Percentiles rank a stretch among this genome's conserved stretches.
phyloP scores from a whole-genome alignment of 2,888 invertebrate genomes.

The Drosophila antonietae region DNA sequence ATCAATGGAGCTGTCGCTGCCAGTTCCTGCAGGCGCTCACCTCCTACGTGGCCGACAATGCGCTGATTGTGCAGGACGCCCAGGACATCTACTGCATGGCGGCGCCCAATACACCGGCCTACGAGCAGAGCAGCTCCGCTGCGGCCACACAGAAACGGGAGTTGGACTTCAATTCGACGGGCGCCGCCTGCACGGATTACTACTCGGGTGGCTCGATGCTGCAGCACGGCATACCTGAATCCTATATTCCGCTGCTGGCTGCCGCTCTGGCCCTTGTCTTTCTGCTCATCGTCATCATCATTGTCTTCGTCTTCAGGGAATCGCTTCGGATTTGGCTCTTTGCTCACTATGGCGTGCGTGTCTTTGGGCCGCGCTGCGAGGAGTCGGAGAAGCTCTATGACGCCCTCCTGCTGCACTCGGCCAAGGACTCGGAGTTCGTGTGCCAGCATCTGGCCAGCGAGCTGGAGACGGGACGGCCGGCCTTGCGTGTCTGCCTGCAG shows the following conservation, averaged over 20 bases:
- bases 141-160: conserved; percentile 87
- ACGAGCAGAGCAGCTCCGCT: conserved; percentile 33
- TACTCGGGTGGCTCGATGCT: conserved; percentile 91
- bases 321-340: conserved; percentile 94
- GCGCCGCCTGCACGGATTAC: conserved; percentile 92
- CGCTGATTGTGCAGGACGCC: conserved; percentile 91
- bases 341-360: conserved; percentile 93
- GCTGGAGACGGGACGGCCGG: conserved; percentile 91
- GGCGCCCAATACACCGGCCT: conserved; percentile 53
- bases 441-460: conserved; percentile 93
- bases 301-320: conserved; percentile 93
- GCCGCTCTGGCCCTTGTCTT: conserved; percentile 91
- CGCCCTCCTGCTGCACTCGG: conserved; percentile 96
- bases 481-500: conserved; percentile 93
- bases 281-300: conserved; percentile 90
- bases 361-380: conserved; percentile 91
- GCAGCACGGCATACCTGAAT: conserved; percentile 91
- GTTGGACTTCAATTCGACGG: conserved; percentile 92
- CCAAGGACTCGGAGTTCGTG: conserved; percentile 95
- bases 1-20: conserved; percentile 96
- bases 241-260: conserved; percentile 93
- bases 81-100: conserved; percentile 93
- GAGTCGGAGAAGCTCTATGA: conserved; percentile 95
- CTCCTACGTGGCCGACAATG: conserved; percentile 92
- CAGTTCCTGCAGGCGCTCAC: conserved; percentile 94